Base-by-base conservation (phyloP, 2,797 vertebrate genomes). In the Epinephelus coioides region DNA sequence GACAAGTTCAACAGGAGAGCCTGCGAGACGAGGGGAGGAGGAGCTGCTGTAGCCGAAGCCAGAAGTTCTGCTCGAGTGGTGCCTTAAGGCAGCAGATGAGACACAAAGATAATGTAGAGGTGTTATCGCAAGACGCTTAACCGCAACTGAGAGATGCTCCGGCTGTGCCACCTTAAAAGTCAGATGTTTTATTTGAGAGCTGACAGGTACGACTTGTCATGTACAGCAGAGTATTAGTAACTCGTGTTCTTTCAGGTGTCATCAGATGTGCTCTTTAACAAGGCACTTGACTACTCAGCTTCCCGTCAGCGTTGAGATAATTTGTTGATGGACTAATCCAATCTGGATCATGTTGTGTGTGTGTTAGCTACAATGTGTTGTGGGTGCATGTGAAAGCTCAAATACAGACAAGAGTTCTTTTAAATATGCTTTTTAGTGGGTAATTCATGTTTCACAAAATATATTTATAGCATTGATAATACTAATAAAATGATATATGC, bases 11-110 rank as follows among this genome's bases (percentile, higher is more conserved):
- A 69, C 83, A 64, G 56, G 53, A 84, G 79, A 86, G 79, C 49
- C 77, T 61, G 53, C 10, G 51, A 90, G 88, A 82, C 63, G n/a
- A 85, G 76, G 72, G 85, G 89, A 87, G 85, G 89, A 87, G 88
- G 83, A 64, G 77, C 81, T 68, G 85, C 74, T 23, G 57, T 43
- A 12, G 73, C 69, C 63, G 73, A 47, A 87, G 83, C 73, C 73
- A 81, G 85, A 85, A 76, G 67, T 79, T 87, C 76, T 69, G 73
- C 82, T 66, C 6, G 79, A 89, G 72, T 23, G 43, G 57, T 47
- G 88, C 88, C 87, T 91, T 70, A 23, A 91, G 92, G 90, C 84
- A 47, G 70, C 73, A 90, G 84, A 88, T 78, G 83, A 92, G 79
- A 87, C 66, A 67, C 53, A 71, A n/a, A 79, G 82, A 88, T 83